Percentiles rank a stretch among this genome's conserved stretches.
Conservation (phyloP, 2,113 vertebrate species). For the Eulacestoma nigropectus region DNA sequence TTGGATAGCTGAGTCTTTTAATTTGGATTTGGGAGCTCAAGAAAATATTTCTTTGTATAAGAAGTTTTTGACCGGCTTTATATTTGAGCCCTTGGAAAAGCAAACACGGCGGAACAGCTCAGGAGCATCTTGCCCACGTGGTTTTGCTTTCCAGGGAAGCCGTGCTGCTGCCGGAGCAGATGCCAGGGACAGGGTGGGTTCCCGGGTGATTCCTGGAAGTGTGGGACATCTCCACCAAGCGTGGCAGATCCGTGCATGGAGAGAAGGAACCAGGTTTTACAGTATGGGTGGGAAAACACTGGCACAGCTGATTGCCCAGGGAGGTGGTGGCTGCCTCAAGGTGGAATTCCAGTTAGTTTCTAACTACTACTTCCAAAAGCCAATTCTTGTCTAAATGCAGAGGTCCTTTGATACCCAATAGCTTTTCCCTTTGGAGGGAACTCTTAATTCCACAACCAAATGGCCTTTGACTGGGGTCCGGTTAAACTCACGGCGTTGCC, state of each 20-base stretch:
- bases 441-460: neutral
- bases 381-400: neutral
- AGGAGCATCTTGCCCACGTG: neutral
- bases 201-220: neutral
- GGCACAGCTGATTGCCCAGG: neutral
- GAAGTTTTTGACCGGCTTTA: neutral
- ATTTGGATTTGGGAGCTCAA: neutral
- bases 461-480: neutral
- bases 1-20: neutral
- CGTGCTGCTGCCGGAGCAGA: neutral
- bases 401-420: neutral
- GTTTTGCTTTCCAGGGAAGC: neutral
- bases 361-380: neutral
- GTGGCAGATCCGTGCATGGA: neutral
- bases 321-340: neutral
- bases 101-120: neutral
- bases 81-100: neutral
- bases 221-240: neutral
- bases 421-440: neutral
- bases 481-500: neutral
- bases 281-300: accelerated
- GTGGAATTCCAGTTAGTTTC: neutral
- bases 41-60: neutral
- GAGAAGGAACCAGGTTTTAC: neutral
- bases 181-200: neutral